phyloP scores from a whole-genome alignment of 1,140 invertebrate species.

The Ips typographus region DNA sequence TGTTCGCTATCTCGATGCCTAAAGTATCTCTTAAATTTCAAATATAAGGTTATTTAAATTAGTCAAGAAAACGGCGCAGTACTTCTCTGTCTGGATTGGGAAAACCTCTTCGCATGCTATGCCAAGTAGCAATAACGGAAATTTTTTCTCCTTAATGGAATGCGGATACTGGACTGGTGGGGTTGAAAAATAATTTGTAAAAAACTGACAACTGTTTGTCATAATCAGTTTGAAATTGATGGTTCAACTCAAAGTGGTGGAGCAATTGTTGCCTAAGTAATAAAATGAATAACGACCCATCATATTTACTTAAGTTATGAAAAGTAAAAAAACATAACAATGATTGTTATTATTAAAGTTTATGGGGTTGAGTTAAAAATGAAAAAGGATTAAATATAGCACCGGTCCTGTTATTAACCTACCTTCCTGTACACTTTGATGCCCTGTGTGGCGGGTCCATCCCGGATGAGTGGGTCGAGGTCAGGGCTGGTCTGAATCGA shows the following conservation, averaged over 20 bases:
- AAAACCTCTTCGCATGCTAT: conserved; percentile 41
- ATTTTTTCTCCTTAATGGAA: conserved; percentile 18
- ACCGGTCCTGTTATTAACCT: conserved; percentile 10
- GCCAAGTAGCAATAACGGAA: conserved; percentile 24
- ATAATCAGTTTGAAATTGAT: too few species aligned
- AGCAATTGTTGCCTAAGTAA: too few species aligned
- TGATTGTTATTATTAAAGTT: too few species aligned
- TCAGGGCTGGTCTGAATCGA: conserved; percentile 45
- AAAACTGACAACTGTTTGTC: conserved; percentile 5
- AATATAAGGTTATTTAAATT: neutral
- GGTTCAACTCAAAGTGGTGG: too few species aligned
- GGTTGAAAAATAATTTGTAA: conserved; percentile 15
- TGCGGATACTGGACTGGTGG: neutral
- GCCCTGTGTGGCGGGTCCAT: conserved; percentile 25
- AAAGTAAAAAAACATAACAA: too few species aligned
- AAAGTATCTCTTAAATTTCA: conserved; percentile 31
- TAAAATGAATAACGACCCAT: too few species aligned
- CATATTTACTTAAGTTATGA: too few species aligned
- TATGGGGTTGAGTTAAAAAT: neutral
- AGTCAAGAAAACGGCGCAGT: neutral
- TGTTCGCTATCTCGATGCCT: conserved; percentile 33
- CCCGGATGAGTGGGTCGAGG: conserved; percentile 41
- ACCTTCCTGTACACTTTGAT: conserved; percentile 10
- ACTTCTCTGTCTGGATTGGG: conserved; percentile 33
- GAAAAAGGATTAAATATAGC: conserved; percentile 3